phyloP scores from a whole-genome alignment of 1,140 invertebrate species.

The Lasioglossum albipes region DNA sequence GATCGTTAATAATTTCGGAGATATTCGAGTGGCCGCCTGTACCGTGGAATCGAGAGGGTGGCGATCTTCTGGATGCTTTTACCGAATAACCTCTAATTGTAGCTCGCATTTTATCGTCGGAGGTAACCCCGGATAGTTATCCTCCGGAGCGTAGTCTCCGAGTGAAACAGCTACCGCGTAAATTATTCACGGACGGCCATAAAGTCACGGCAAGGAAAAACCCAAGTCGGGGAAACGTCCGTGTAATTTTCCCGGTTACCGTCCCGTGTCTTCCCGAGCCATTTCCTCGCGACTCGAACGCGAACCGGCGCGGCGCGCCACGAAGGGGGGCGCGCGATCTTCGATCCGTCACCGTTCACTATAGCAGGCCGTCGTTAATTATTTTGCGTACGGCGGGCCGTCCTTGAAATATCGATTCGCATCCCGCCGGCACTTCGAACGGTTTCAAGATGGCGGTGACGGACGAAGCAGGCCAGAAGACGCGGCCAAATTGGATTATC shows the following conservation, averaged over 20 bases:
- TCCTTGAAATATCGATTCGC: constrained; percentile 62
- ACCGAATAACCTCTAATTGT: constrained; percentile 3
- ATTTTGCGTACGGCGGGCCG: constrained; percentile 39
- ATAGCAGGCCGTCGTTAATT: constrained; percentile 11
- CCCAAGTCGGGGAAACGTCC: not conserved
- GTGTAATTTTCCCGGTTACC: not conserved
- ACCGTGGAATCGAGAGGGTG: not conserved
- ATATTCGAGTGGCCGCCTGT: too few species aligned
- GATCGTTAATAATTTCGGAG: too few species aligned
- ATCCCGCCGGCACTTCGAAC: constrained; percentile 48
- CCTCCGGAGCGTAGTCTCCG: not conserved
- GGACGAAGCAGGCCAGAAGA: constrained; percentile 53
- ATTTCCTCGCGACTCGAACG: not conserved
- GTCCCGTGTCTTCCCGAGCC: not conserved
- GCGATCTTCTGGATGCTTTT: not conserved
- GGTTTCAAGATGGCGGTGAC: constrained; percentile 62
- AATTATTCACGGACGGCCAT: constrained; percentile 23
- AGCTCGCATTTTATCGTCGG: constrained; percentile 8
- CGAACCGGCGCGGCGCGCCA: too few species aligned
- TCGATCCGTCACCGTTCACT: constrained; percentile 14
- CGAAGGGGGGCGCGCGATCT: not conserved
- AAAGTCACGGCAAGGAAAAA: not conserved
- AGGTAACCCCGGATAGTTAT: constrained; percentile 3
- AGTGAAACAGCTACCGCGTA: not conserved
- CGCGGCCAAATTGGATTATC: constrained; percentile 53